Evolutionary conservation across 2,113 vertebrate genomes (phyloP).

Genomic region (Centropus unirufus): DNA sequence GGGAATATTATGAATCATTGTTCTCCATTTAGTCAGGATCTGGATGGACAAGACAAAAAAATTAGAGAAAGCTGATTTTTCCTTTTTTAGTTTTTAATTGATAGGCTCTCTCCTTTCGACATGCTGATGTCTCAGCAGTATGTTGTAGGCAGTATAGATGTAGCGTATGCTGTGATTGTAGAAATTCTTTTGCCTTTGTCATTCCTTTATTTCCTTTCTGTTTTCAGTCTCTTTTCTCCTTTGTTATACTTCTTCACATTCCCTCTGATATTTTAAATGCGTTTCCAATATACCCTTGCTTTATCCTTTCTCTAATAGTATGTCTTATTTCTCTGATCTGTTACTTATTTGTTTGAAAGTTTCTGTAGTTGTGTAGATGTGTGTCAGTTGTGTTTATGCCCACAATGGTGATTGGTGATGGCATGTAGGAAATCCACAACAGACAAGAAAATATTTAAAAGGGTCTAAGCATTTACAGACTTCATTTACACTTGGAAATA

Average conservation of each 20-base stretch:
- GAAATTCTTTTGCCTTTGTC: background rate
- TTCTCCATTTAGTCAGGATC: background rate
- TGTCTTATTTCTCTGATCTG: background rate
- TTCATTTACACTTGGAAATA: background rate
- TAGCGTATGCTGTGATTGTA: too few relatives aligned
- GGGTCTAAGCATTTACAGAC: background rate
- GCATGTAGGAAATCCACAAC: background rate
- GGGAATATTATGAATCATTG: constrained; percentile 20
- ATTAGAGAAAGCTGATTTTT: background rate
- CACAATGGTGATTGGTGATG: too few relatives aligned
- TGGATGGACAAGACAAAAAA: background rate
- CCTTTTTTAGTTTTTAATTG: background rate
- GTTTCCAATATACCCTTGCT: background rate
- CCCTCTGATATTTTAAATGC: background rate
- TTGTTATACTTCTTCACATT: background rate
- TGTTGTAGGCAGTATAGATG: background rate
- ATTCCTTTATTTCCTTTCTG: background rate
- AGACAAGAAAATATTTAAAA: background rate
- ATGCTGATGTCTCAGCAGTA: background rate
- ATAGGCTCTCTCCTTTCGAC: background rate
- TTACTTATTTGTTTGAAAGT: background rate
- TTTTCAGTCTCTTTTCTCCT: background rate
- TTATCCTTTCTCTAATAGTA: background rate
- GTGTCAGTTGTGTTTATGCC: background rate
- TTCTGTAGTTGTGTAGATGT: background rate